Evolutionary conservation across 2,888 invertebrate species (phyloP).

Genomic region (Napeogenes inachia): DNA sequence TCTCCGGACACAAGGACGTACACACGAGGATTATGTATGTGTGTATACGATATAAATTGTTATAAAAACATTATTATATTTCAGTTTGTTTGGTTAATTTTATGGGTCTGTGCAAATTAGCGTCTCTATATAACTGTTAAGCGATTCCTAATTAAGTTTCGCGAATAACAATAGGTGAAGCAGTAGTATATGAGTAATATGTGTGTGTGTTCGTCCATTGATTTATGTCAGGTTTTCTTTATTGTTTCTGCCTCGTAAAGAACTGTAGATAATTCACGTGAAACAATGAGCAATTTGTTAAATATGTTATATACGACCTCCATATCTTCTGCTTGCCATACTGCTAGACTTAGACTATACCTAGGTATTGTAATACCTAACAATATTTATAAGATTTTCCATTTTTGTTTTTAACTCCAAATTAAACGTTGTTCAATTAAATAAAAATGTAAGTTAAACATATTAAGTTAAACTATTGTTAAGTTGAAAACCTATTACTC

Average conservation of each 20-base stretch:
- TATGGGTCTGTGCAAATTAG: constrained; percentile 42
- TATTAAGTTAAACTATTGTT: constrained; percentile 23
- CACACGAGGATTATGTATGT: constrained; percentile 33
- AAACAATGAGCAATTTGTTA: constrained; percentile 76
- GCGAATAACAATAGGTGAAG: constrained; percentile 57
- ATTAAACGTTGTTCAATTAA: constrained; percentile 12
- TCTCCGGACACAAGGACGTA: constrained; percentile 40
- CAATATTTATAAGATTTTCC: not conserved
- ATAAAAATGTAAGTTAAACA: constrained; percentile 8
- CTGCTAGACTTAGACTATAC: constrained; percentile 63
- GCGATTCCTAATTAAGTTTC: constrained; percentile 52
- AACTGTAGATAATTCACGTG: constrained; percentile 63
- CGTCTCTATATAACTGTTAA: constrained; percentile 33
- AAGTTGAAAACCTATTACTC: constrained; percentile 20
- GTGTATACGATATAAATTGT: constrained; percentile 72
- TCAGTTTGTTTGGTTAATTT: constrained; percentile 44
- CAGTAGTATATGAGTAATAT: constrained; percentile 56
- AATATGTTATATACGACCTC: constrained; percentile 74
- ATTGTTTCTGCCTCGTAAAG: constrained; percentile 73
- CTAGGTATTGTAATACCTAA: constrained; percentile 42
- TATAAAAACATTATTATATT: constrained; percentile 32
- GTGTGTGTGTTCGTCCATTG: constrained; percentile 62
- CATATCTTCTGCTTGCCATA: constrained; percentile 75
- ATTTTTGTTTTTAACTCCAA: constrained; percentile 5
- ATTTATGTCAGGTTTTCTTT: constrained; percentile 68